Conservation (phyloP, 2,888 invertebrate genomes). For the Microplitis manilae region DNA sequence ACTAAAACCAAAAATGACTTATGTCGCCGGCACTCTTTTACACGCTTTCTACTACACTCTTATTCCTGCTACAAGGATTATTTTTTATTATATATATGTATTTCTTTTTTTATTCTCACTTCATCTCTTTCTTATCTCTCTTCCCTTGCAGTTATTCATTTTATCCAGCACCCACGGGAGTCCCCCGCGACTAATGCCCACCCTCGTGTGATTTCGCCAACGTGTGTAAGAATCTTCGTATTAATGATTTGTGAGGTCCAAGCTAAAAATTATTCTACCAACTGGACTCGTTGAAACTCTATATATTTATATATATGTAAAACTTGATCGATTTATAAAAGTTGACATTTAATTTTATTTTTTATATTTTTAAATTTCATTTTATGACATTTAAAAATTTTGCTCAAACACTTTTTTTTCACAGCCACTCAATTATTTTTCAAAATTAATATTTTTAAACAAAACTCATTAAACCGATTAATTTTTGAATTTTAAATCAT, state of each 20-base stretch:
- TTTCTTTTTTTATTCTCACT: background rate
- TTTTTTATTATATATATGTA: conserved; percentile 12
- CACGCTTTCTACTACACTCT: conserved; percentile 16
- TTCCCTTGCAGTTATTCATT: conserved; percentile 23
- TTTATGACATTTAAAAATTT: background rate
- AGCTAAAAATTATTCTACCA: conserved; percentile 19
- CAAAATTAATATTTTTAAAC: too few species aligned
- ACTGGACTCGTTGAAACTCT: conserved; percentile 19
- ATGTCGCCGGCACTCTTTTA: conserved; percentile 33
- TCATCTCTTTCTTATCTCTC: conserved; percentile 9
- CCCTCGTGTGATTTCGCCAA: conserved; percentile 35
- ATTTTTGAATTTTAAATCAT: too few species aligned
- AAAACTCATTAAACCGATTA: too few species aligned
- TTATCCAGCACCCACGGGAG: conserved; percentile 28
- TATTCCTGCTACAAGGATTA: background rate
- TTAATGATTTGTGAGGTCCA: conserved; percentile 23
- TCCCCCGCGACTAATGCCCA: conserved; percentile 35
- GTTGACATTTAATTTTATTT: conserved; percentile 9
- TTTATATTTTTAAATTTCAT: background rate
- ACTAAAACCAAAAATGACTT: conserved; percentile 31
- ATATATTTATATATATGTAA: background rate
- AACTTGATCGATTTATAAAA: conserved; percentile 1
- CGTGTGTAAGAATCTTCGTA: conserved; percentile 7
- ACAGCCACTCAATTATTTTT: background rate
- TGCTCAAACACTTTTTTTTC: background rate